A percentile compares a stretch with the other conserved stretches of the same genome.
Evolutionary conservation across 2,113 vertebrate species (phyloP).

Genomic region (Pungitius pungitius): DNA sequence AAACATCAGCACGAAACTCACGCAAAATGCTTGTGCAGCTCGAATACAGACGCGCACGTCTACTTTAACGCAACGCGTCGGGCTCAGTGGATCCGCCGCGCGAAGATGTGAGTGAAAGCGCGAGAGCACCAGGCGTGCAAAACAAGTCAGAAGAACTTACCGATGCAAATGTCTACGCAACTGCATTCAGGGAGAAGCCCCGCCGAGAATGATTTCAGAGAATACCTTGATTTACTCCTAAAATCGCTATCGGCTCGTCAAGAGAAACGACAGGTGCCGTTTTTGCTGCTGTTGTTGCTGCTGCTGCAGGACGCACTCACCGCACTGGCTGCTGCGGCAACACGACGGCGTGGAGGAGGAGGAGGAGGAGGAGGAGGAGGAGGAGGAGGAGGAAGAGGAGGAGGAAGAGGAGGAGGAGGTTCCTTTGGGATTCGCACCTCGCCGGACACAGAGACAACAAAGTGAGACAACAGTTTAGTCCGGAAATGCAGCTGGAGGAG

Average conservation of each 20-base stretch:
- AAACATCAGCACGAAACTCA: slow-evolving; percentile 20
- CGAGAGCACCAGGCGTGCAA: slow-evolving; percentile 23
- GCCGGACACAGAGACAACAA: slow-evolving; percentile 49
- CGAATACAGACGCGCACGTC: not conserved
- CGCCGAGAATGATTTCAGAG: not conserved
- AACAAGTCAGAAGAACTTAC: slow-evolving; percentile 69
- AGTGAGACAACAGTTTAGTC: slow-evolving; percentile 50
- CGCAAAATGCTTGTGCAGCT: not conserved
- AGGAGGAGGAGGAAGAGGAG: slow-evolving; percentile 7
- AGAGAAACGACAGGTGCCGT: slow-evolving; percentile 47
- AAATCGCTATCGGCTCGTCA: slow-evolving; percentile 5
- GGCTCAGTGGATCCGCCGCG: slow-evolving; percentile 17
- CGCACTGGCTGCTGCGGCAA: slow-evolving; percentile 63
- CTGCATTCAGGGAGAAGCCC: slow-evolving; percentile 1
- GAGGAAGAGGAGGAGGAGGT: slow-evolving; percentile 22
- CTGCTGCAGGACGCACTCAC: slow-evolving; percentile 62
- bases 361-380: slow-evolving; percentile 9
- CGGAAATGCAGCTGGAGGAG: slow-evolving; percentile 27
- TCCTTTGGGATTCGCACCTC: slow-evolving; percentile 58
- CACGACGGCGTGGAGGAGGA: slow-evolving; percentile 45
- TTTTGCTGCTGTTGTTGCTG: slow-evolving; percentile 27
- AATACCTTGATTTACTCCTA: slow-evolving; percentile 13
- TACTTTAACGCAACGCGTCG: not conserved
- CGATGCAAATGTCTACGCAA: slow-evolving; percentile 44
- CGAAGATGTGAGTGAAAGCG: slow-evolving; percentile 30